Evolutionary conservation across 2,888 invertebrate genomes (phyloP), one percentile per base, ranked within the genome.

Genomic region (Ophioninae sp.): DNA sequence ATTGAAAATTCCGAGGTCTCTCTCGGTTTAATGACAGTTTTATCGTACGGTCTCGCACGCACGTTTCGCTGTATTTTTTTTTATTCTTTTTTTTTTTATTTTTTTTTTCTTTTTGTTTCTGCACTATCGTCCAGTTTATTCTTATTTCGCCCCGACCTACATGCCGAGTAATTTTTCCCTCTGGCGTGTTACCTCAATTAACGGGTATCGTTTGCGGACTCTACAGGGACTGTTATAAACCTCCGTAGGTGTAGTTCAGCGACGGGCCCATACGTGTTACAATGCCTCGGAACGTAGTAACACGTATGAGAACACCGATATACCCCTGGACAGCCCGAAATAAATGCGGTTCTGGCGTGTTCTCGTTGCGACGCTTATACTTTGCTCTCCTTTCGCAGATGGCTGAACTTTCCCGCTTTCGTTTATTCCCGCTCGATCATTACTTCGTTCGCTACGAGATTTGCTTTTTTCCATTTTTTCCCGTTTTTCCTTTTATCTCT

Each of bases 131-230:
- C 87, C 65, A 22, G 72, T 72, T 83, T 87, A 87, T 89, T 90
- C 88, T 89, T 88, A 86, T 87, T 87, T 88, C 85, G 82, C 85
- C 83, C 84, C 90, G 91, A 91, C 91, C 91, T 89, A 91, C 87
- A 91, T 91, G 90, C 89, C 88, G 87, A 86, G 84, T 86, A 88
- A 91, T 90, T 90, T 91, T 90, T 86, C 71, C 81, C 79, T 79
- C 71, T 82, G 82, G 80, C 81, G 78, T 61, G 75, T 69, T 79
- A 64, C 72, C 72, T 79, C 79, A 56, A 84, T 86, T 79, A 85
- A 85, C 83, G 82, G 67, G 64, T 71, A 71, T 69, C 79, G 75
- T 69, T 67, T 3, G 30, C 30, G 30, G 72, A 68, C 69, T 74
- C 71, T 72, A 61, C 63, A 20, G 76, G 71, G 64, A 20, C 73